Percentiles rank a stretch among this genome's conserved stretches.
phyloP scores from a whole-genome alignment of 2,113 vertebrate species.

The Pelmatolapia mariae region DNA sequence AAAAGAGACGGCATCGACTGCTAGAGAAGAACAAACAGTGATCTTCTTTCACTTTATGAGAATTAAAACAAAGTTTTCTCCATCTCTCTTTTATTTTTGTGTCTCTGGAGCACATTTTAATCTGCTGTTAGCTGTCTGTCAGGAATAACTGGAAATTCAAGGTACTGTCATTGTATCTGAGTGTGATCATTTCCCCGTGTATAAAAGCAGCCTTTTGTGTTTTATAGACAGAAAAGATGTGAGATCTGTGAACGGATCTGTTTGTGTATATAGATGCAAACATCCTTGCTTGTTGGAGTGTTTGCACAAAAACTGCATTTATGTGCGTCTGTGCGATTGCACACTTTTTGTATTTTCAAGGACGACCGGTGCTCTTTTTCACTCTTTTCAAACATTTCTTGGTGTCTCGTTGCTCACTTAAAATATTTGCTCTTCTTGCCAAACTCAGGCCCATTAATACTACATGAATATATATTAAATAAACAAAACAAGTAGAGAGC shows the following conservation, averaged over 20 bases:
- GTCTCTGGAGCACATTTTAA: neutral
- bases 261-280: neutral
- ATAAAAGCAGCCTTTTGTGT: neutral
- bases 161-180: neutral
- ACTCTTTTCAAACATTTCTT: conserved; percentile 35
- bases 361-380: conserved; percentile 7
- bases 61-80: neutral
- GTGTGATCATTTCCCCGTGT: neutral
- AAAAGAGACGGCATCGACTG: neutral
- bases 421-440: conserved; percentile 60
- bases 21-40: neutral
- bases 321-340: neutral
- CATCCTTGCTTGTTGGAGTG: neutral
- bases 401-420: conserved; percentile 21
- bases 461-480: conserved; percentile 36
- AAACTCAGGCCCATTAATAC: conserved; percentile 58
- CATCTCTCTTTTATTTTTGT: neutral
- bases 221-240: neutral
- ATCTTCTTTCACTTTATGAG: neutral
- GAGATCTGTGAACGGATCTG: neutral
- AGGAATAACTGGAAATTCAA: neutral
- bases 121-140: neutral
- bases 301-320: neutral
- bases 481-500: conserved; percentile 32
- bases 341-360: conserved; percentile 14